A percentile compares a stretch with the other conserved stretches of the same genome.
Evolutionary conservation across 1,140 invertebrate genomes (phyloP).

Genomic region (Drosophila orena): DNA sequence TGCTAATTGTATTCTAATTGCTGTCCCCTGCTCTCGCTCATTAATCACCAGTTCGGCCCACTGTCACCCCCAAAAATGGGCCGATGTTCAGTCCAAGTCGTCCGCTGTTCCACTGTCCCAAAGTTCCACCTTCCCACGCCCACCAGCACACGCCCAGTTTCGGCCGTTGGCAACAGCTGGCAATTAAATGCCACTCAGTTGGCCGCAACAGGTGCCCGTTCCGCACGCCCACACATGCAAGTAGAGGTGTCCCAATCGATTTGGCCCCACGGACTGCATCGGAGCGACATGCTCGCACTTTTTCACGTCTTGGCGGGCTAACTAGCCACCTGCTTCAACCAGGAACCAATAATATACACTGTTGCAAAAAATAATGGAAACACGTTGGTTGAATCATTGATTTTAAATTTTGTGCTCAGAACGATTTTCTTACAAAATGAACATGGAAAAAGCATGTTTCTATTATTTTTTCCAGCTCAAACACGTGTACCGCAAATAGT

Average conservation of each 20-base stretch:
- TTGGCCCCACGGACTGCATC: not conserved
- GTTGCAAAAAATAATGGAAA: no score
- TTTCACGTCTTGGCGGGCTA: not conserved
- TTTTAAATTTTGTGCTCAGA: no score
- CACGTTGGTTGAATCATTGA: no score
- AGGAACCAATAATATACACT: no score
- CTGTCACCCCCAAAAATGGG: not conserved
- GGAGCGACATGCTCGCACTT: not conserved
- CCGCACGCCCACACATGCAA: slow-evolving; percentile 2
- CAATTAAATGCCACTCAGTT: slow-evolving; percentile 68
- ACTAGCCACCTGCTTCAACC: slow-evolving; percentile 7
- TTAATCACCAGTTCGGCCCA: slow-evolving; percentile 58
- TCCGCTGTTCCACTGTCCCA: not conserved
- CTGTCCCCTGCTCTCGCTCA: slow-evolving; percentile 56
- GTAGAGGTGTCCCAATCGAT: slow-evolving; percentile 23
- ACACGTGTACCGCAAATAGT: no score
- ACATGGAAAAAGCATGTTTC: no score
- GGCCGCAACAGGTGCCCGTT: slow-evolving; percentile 35
- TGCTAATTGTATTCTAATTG: slow-evolving; percentile 83
- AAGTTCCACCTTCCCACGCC: no score
- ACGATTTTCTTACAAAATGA: no score
- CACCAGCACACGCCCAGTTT: not conserved
- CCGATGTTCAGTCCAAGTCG: not conserved
- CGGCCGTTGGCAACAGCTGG: slow-evolving; percentile 52
- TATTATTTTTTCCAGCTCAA: no score